These are phyloP conservation scores for Neoitamus cyanurus DNA, from an alignment of 2,888 invertebrate genomes.

Conservation along the genomic window DNA sequence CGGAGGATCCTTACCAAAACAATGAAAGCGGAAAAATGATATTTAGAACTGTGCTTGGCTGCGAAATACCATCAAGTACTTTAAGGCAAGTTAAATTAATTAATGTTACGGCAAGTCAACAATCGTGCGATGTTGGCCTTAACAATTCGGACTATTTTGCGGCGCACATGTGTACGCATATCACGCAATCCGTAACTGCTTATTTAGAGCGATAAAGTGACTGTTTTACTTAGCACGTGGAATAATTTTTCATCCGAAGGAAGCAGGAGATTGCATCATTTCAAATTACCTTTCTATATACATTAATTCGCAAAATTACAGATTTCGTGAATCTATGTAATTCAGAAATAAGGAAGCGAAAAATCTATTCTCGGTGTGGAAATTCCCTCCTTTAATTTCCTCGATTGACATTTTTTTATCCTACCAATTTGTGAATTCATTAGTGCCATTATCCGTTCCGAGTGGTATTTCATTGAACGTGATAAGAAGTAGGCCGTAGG, in stretches of 20 bases:
- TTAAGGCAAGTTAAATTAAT: background rate
- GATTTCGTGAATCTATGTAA: background rate
- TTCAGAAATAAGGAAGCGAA: background rate
- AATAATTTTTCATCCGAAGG: background rate
- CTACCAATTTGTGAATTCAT: background rate
- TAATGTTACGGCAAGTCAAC: background rate
- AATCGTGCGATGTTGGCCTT: background rate
- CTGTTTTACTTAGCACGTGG: background rate
- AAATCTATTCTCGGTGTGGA: background rate
- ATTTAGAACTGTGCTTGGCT: background rate
- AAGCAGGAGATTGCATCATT: background rate
- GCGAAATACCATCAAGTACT: background rate
- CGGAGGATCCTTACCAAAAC: constrained; percentile 45
- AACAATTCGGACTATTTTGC: background rate
- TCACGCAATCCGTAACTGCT: background rate
- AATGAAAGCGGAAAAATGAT: background rate
- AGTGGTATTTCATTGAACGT: background rate
- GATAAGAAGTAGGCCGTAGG: background rate
- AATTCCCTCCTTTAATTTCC: background rate
- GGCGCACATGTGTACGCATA: background rate
- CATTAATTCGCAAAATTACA: background rate
- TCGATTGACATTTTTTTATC: background rate
- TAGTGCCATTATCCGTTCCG: background rate
- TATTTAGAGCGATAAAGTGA: background rate
- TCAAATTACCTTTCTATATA: background rate